Evolutionary conservation across 1,140 invertebrate species (phyloP).

Genomic region (Eumeta japonica): DNA sequence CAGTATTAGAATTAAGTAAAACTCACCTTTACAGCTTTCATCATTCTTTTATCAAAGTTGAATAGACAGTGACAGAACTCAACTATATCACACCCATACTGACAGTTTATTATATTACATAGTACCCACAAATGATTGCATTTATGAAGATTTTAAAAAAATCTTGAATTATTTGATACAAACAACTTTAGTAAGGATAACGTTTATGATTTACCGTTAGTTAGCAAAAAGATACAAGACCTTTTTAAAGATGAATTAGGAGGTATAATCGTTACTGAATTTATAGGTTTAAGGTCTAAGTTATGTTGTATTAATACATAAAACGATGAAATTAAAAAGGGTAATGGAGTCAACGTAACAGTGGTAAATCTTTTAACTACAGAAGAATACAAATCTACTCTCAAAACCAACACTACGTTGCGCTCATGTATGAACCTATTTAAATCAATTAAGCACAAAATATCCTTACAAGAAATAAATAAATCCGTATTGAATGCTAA

Average conservation of each 20-base stretch:
- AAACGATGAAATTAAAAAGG: conserved; percentile 9
- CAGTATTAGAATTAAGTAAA: conserved; percentile 11
- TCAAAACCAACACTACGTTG: neutral
- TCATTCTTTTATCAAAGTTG: conserved; percentile 10
- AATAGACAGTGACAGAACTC: conserved; percentile 4
- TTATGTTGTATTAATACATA: conserved; percentile 10
- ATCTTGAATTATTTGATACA: conserved; percentile 10
- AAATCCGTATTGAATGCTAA: neutral
- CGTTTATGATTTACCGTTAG: conserved; percentile 6
- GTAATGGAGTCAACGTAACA: conserved; percentile 6
- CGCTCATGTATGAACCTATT: neutral
- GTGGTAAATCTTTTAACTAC: neutral
- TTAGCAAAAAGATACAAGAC: conserved; percentile 9
- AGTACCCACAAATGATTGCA: conserved; percentile 10
- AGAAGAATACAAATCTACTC: neutral
- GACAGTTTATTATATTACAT: conserved; percentile 11
- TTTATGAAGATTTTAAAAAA: conserved; percentile 10
- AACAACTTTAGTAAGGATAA: conserved; percentile 9
- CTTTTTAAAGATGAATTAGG: conserved; percentile 11
- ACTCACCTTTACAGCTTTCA: conserved; percentile 13
- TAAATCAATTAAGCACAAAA: neutral
- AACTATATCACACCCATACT: conserved; percentile 11
- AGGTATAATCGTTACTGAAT: conserved; percentile 9
- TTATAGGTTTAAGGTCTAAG: conserved; percentile 12
- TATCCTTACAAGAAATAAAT: neutral